These are phyloP conservation scores for Eucriotettix oculatus DNA, from an alignment of 2,888 invertebrate species.

Conservation along the genomic window DNA sequence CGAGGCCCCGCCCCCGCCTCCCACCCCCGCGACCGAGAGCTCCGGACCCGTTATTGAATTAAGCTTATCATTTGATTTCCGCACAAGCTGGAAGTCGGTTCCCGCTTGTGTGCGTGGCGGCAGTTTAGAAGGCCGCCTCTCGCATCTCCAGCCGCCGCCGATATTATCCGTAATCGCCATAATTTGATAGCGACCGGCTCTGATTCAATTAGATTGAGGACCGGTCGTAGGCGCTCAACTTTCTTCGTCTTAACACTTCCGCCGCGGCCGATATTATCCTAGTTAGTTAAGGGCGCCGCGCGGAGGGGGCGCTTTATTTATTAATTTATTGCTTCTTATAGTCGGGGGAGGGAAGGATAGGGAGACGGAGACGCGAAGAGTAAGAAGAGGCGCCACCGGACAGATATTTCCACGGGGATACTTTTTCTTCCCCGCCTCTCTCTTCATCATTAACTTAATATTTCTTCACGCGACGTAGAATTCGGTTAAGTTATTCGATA, in stretches of 20 bases:
- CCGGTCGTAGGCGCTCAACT: neutral
- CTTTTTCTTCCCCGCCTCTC: neutral
- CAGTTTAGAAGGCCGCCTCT: neutral
- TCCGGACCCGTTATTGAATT: conserved; percentile 49
- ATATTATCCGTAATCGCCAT: conserved; percentile 29
- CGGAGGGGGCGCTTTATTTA: conserved; percentile 1
- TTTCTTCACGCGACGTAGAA: conserved; percentile 5
- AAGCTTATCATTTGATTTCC: conserved; percentile 58
- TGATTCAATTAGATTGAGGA: conserved; percentile 24
- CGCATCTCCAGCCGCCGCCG: conserved; percentile 22
- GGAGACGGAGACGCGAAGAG: conserved; percentile 1
- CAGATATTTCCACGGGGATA: conserved; percentile 1
- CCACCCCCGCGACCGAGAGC: conserved; percentile 20
- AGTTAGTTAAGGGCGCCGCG: conserved; percentile 4
- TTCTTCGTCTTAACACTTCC: neutral
- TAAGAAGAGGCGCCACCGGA: neutral
- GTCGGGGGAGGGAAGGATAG: neutral
- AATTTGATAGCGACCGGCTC: conserved; percentile 26
- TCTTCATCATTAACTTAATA: neutral
- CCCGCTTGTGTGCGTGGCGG: conserved; percentile 2
- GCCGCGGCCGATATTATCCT: neutral
- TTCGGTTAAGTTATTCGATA: neutral
- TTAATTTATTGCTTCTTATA: conserved; percentile 6
- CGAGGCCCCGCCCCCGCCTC: conserved; percentile 17
- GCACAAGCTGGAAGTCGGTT: conserved; percentile 26